Percentiles rank a stretch among this genome's conserved stretches.
These are phyloP conservation scores for Florisuga fusca DNA, from an alignment of 2,797 vertebrate genomes.

Conservation along the genomic window DNA sequence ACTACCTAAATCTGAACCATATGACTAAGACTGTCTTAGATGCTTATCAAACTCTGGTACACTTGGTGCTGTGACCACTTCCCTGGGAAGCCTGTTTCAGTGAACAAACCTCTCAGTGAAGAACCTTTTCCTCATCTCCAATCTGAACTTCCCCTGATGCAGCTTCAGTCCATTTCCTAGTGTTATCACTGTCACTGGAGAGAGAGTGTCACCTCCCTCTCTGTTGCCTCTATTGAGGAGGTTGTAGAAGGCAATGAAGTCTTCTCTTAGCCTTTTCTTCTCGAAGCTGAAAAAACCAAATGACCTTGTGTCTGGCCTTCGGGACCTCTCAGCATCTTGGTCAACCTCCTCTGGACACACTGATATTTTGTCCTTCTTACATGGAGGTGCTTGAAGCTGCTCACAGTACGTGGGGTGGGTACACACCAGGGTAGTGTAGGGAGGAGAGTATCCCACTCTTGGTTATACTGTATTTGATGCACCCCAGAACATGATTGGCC, in stretches of 20 bases:
- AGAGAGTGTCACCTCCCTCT: not conserved
- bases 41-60: not conserved
- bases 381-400: not conserved
- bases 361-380: not conserved
- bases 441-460: fast-evolving
- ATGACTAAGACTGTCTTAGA: not conserved
- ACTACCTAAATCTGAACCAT: not conserved
- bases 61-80: not conserved
- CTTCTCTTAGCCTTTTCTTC: not conserved
- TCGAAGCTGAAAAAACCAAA: not conserved
- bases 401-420: fast-evolving
- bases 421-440: not conserved
- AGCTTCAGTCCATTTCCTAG: too few species aligned
- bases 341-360: not conserved
- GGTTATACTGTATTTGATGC: not conserved
- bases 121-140: too few species aligned
- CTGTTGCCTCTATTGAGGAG: fast-evolving
- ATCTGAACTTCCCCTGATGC: too few species aligned
- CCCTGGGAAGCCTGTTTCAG: not conserved
- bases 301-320: not conserved
- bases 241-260: not conserved
- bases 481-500: not conserved
- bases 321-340: not conserved
- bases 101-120: too few species aligned
- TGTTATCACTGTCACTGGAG: not conserved